Percentiles rank a stretch among this genome's conserved stretches.
Evolutionary conservation across 2,888 invertebrate species (phyloP).

Genomic region (Euzetes globulus): DNA sequence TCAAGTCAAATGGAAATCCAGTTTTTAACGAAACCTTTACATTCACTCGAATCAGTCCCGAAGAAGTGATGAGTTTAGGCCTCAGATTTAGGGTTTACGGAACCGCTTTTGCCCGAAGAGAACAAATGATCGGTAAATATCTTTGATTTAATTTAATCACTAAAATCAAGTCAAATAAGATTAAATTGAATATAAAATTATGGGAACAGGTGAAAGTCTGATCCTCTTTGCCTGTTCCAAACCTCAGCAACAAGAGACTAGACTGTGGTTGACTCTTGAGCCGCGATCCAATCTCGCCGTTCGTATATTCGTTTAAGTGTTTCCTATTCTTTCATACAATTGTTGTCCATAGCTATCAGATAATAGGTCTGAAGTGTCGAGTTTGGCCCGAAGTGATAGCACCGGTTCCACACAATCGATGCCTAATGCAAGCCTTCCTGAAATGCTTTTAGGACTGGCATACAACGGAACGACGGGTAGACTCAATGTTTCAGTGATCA

Average conservation of each 20-base stretch:
- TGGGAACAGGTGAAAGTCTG: constrained; percentile 61
- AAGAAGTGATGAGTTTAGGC: constrained; percentile 87
- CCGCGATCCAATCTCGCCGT: constrained; percentile 46
- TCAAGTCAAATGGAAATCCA: constrained; percentile 79
- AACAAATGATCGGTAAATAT: constrained; percentile 63
- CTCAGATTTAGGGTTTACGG: constrained; percentile 82
- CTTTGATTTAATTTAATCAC: neutral
- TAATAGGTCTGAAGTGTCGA: constrained; percentile 57
- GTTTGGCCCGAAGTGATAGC: constrained; percentile 81
- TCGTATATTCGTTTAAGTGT: constrained; percentile 21
- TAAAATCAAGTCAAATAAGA: neutral
- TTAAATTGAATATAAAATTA: neutral
- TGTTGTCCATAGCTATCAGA: constrained; percentile 44
- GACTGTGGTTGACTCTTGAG: constrained; percentile 77
- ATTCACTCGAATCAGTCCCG: constrained; percentile 81
- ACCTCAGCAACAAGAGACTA: constrained; percentile 73
- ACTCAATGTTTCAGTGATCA: constrained; percentile 79
- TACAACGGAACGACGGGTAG: constrained; percentile 90
- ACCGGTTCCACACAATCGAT: constrained; percentile 86
- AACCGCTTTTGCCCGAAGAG: constrained; percentile 83
- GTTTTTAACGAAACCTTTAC: constrained; percentile 89
- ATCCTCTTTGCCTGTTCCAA: constrained; percentile 83
- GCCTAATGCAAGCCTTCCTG: constrained; percentile 73
- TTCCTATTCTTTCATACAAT: neutral
- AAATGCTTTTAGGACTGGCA: constrained; percentile 76